Evolutionary conservation across 2,113 vertebrate genomes (phyloP), one percentile per base, ranked within the genome.

Genomic region (Notarius quadriscutis): DNA sequence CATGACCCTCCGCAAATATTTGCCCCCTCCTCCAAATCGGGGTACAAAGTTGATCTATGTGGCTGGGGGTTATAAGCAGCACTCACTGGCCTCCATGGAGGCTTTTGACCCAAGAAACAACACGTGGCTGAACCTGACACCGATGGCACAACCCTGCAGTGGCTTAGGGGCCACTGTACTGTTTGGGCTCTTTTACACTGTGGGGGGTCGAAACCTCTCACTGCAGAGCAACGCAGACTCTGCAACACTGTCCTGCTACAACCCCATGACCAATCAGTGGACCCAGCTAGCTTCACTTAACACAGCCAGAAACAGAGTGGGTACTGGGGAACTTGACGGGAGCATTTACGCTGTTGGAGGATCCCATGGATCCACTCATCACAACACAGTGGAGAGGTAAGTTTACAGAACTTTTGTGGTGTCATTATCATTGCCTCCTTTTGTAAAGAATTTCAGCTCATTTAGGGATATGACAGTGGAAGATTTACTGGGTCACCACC

Each of bases 211-310:
- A 50, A 95, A 96, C 91, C 92, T 96, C 84, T 95, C 95, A 0
- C 85, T 94, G 51, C 93, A 94, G 34, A 93, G 93, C 89, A 96
- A 95, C 90, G 91, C 88, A 0, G 96, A 96, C 84, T 95, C 94
- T 30, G 92, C 91, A 85, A n/a, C 91, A 7, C 89, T 96, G 82
- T 92, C 89, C 92, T 96, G 95, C 92, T 96, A 96, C 91, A 96
- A 96, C 91, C 96, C 96, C 50, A 94, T 96, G 94, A 96, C 95
- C 89, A 96, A 96, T 92, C 94, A 95, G 89, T 96, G 96, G 96
- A 95, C 92, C 71, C 92, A 92, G 87, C 91, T 91, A 7, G 93
- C 95, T 2, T 81, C 94, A 8, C 94, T 96, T 88, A 95, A 94
- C 90, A 89, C 87, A 12, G 92, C 95, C 81, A 94, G 96, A 85